phyloP scores from a whole-genome alignment of 2,888 invertebrate species.

The Drosophila cognata region DNA sequence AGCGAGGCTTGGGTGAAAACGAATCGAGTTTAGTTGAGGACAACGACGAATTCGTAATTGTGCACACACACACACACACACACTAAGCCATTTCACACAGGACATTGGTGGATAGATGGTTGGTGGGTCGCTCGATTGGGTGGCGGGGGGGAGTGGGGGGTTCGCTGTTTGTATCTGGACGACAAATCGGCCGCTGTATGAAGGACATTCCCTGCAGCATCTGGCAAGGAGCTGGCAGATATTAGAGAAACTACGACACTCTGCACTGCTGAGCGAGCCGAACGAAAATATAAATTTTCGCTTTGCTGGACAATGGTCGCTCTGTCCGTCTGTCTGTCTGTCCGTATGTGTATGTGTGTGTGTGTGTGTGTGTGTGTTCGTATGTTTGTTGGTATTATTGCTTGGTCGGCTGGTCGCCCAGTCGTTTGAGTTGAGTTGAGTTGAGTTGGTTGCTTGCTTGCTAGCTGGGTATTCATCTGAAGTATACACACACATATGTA shows the following conservation, averaged over 20 bases:
- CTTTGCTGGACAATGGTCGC: conserved; percentile 73
- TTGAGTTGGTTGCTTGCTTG: conserved; percentile 29
- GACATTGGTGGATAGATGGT: conserved; percentile 13
- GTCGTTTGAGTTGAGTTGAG: conserved; percentile 13
- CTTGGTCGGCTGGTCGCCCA: conserved; percentile 43
- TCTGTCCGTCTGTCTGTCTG: conserved; percentile 24
- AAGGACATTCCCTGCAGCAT: conserved; percentile 65
- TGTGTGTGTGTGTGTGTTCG: conserved; percentile 39
- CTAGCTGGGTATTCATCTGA: conserved; percentile 61
- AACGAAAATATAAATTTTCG: conserved; percentile 79
- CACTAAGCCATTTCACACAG: conserved; percentile 53
- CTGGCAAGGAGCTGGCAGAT: conserved; percentile 74
- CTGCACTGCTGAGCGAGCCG: conserved; percentile 40
- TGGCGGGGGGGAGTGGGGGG: not conserved
- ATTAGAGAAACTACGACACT: conserved; percentile 74
- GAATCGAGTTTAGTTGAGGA: conserved; percentile 78
- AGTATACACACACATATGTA: conserved; percentile 59
- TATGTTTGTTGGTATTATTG: conserved; percentile 35
- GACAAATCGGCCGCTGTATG: conserved; percentile 60
- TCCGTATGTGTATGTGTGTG: conserved; percentile 40
- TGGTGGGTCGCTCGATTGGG: not conserved
- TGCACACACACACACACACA: conserved; percentile 62
- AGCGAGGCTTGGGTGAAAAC: conserved; percentile 71
- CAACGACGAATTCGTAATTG: conserved; percentile 78
- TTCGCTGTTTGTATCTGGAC: conserved; percentile 42